Evolutionary conservation across 2,113 vertebrate genomes (phyloP).

Genomic region (Thamnophis sirtalis): DNA sequence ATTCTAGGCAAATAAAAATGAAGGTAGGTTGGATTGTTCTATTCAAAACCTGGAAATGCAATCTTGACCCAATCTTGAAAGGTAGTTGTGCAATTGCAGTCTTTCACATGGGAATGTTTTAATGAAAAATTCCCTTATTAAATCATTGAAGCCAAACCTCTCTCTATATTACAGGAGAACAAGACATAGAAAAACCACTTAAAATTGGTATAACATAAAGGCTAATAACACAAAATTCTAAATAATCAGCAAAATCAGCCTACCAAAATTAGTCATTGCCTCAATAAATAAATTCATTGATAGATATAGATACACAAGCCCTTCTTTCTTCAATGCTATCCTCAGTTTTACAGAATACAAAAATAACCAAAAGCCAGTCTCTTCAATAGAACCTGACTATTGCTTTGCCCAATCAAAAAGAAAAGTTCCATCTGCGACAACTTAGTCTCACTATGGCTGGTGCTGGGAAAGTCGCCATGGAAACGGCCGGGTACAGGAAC

Average conservation of each 20-base stretch:
- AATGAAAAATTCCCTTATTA: neutral
- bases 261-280: neutral
- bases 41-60: neutral
- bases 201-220: neutral
- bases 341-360: neutral
- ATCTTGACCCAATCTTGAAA: neutral
- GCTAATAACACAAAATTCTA: neutral
- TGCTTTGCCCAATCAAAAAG: neutral
- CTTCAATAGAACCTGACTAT: neutral
- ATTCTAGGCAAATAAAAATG: neutral
- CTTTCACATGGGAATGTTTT: neutral
- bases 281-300: neutral
- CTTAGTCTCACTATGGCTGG: neutral
- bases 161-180: neutral
- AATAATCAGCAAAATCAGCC: neutral
- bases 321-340: neutral
- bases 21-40: neutral
- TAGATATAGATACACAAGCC: neutral
- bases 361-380: neutral
- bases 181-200: neutral
- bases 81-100: neutral
- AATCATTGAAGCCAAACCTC: neutral
- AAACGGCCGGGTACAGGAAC: too few species aligned
- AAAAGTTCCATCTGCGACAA: neutral
- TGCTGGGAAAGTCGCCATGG: too few species aligned